Base-by-base conservation (phyloP, 2,797 vertebrate species). In the Gymnothorax reevesii region DNA sequence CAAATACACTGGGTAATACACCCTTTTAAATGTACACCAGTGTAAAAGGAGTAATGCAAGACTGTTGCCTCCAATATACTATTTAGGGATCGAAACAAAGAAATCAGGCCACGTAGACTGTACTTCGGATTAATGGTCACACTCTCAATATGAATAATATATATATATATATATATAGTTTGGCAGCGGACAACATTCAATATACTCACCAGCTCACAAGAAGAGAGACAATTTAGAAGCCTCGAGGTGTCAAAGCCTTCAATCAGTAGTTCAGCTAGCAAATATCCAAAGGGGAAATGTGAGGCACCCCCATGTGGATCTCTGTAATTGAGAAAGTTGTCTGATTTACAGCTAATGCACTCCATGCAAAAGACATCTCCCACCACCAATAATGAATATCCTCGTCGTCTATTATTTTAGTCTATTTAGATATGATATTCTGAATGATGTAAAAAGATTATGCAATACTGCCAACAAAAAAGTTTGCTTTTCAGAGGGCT, bases 241-340 rank as follows among this genome's bases (percentile, higher is more conserved):
- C 17, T 86, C 80, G 75, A 64, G 77, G 80, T 60, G 62, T 79
- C 85, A 77, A 85, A 85, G 84, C 66, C 84, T 85, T 66, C 55
- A 57, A 85, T 85, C 57, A 77, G 84, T 85, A 59, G 64, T 57
- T 75, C 69, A 77, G 71, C 55, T 77, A 75, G 64, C 84, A 85
- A 85, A 75, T 85, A 85, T 73, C 84, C 57, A 85, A 85, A 85
- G 84, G 85, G 85, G 57, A 80, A 73, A 86, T 25, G 64, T 15
- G 84, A n/a, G n/a, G 71, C 49, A 52, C 71, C 49, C 64, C 49
- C 75, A 42, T 86, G 59, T 49, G 25, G 17, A 52, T 7, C 20
- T 57, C 66, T 59, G 84, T 57, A 86, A 80, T 77, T 73, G 57
- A 80, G 85, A 69, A 80, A 49, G 77, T 55, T 33, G 69, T 60